Percentiles rank a stretch among this genome's conserved stretches.
Conservation (phyloP, 2,113 vertebrate genomes). For the Orientallactaga bullata region DNA sequence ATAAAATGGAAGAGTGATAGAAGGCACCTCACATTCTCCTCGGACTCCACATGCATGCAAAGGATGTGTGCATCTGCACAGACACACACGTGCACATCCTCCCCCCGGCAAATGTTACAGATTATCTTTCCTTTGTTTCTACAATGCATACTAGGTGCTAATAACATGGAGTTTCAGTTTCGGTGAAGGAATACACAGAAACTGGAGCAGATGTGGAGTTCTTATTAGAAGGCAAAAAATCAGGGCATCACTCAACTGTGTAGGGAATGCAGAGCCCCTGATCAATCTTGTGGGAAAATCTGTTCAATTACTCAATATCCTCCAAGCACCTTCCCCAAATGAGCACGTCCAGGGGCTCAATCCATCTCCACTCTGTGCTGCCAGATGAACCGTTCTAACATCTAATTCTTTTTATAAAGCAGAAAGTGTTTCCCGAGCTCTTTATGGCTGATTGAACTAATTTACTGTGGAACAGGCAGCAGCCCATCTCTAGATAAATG, state of each 20-base stretch:
- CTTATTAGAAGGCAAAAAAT: conserved; percentile 72
- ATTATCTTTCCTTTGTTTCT: conserved; percentile 16
- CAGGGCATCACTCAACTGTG: conserved; percentile 60
- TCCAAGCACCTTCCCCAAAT: conserved; percentile 76
- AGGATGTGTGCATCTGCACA: no score
- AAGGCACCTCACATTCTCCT: no score
- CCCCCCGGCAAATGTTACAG: background rate
- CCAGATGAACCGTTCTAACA: conserved; percentile 77
- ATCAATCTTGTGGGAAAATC: conserved; percentile 63
- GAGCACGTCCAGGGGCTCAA: conserved; percentile 72
- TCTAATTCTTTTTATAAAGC: conserved; percentile 83
- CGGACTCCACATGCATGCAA: no score
- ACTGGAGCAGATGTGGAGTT: conserved; percentile 51
- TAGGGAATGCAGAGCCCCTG: conserved; percentile 14
- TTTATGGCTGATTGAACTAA: conserved; percentile 89
- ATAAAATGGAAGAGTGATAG: no score
- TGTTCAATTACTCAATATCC: conserved; percentile 77
- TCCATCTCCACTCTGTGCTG: conserved; percentile 66
- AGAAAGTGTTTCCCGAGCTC: conserved; percentile 88
- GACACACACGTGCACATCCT: no score
- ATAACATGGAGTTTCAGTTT: conserved; percentile 35
- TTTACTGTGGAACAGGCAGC: conserved; percentile 89
- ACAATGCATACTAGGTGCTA: background rate
- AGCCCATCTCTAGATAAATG: conserved; percentile 90
- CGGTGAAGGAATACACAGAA: conserved; percentile 52